phyloP scores from a whole-genome alignment of 2,797 vertebrate species.

The Parambassis ranga region DNA sequence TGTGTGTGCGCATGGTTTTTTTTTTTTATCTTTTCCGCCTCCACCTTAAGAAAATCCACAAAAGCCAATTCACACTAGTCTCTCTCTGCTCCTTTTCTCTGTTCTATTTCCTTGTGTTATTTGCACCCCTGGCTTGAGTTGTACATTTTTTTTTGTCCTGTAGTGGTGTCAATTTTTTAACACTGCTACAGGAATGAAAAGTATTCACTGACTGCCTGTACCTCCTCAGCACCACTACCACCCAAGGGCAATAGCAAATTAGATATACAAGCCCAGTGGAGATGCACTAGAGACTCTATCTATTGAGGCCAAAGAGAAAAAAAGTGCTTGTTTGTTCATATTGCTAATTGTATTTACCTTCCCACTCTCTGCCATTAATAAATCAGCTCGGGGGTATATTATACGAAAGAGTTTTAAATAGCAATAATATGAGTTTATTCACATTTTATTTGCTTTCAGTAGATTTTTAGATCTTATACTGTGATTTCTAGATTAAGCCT shows the following conservation, averaged over 20 bases:
- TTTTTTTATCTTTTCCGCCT: slow-evolving; percentile 35
- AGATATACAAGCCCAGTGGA: slow-evolving; percentile 12
- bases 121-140: slow-evolving; percentile 37
- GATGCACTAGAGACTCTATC: slow-evolving; percentile 13
- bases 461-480: not conserved
- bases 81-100: slow-evolving; percentile 35
- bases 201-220: not conserved
- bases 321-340: slow-evolving; percentile 21
- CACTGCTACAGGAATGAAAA: slow-evolving; percentile 8
- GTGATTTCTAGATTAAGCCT: not conserved
- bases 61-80: slow-evolving; percentile 61
- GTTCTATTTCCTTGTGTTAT: slow-evolving; percentile 42
- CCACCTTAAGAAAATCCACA: slow-evolving; percentile 55
- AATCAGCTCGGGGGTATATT: slow-evolving; percentile 18
- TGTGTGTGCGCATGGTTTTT: slow-evolving; percentile 23
- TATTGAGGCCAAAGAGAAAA: slow-evolving; percentile 11
- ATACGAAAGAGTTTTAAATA: slow-evolving; percentile 24
- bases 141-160: slow-evolving; percentile 3
- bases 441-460: no score
- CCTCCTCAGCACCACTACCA: not conserved
- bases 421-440: not conserved
- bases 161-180: slow-evolving; percentile 25
- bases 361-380: slow-evolving; percentile 14
- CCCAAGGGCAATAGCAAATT: slow-evolving; percentile 25
- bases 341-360: slow-evolving; percentile 48